Conservation (phyloP, 2,797 vertebrate genomes). For the Neosilurus mollespiculum region DNA sequence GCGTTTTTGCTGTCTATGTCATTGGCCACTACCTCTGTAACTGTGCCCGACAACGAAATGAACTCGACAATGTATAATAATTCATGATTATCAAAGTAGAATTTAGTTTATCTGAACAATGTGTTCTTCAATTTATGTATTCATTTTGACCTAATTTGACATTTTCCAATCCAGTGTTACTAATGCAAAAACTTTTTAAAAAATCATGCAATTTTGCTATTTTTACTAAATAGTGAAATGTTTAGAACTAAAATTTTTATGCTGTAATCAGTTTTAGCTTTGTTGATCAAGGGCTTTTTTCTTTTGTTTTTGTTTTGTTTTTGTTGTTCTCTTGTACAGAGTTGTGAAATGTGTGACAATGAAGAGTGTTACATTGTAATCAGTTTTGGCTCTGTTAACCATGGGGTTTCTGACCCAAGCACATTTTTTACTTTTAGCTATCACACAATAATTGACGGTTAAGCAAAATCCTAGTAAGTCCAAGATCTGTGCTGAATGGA, state of each 20-base stretch:
- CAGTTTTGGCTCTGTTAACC: neutral
- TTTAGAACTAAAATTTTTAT: too few species aligned
- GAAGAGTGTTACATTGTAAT: neutral
- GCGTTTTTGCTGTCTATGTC: constrained; percentile 54
- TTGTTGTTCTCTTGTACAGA: too few species aligned
- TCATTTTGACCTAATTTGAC: neutral
- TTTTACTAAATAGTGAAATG: neutral
- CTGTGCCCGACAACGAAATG: neutral
- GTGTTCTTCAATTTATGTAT: neutral
- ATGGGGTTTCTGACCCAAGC: constrained; percentile 57
- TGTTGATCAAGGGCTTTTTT: too few species aligned
- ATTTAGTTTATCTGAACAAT: neutral
- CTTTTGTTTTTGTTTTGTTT: too few species aligned
- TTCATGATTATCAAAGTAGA: neutral
- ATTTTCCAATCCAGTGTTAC: neutral
- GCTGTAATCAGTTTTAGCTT: too few species aligned
- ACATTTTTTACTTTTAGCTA: neutral
- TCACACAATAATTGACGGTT: too few species aligned
- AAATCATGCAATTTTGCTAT: neutral
- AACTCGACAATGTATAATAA: neutral
- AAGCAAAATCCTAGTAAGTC: too few species aligned
- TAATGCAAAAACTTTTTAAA: neutral
- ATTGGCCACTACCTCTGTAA: constrained; percentile 55
- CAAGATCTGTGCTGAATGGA: too few species aligned
- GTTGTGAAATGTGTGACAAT: neutral